phyloP scores from a whole-genome alignment of 2,888 invertebrate genomes.

The Helobdella robusta region DNA sequence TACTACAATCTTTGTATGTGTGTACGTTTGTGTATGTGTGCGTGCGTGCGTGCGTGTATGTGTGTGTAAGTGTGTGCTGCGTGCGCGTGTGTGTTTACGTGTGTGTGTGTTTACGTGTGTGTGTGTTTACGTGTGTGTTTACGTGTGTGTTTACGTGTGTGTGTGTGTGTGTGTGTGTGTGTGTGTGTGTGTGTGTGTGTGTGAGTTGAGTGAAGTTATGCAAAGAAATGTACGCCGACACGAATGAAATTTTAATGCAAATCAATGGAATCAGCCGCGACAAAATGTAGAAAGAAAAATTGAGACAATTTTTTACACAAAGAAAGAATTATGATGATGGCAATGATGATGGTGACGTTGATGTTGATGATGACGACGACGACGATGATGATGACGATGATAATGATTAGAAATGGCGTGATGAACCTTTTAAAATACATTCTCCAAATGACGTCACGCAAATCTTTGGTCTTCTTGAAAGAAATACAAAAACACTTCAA shows the following conservation, averaged over 20 bases:
- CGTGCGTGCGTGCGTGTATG: background rate
- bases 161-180: background rate
- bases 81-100: background rate
- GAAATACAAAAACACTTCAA: too few species aligned
- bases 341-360: conserved; percentile 1
- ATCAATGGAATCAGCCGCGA: too few species aligned
- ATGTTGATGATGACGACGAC: conserved; percentile 1
- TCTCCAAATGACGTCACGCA: too few species aligned
- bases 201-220: background rate
- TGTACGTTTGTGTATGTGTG: background rate
- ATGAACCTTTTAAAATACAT: too few species aligned
- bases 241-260: too few species aligned
- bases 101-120: background rate
- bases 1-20: conserved; percentile 38
- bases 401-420: background rate
- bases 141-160: background rate
- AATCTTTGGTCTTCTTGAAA: too few species aligned
- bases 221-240: too few species aligned
- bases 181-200: conserved; percentile 3
- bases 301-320: too few species aligned
- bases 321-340: too few species aligned
- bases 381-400: conserved; percentile 4
- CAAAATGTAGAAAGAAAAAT: too few species aligned
- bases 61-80: background rate
- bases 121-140: background rate